Evolutionary conservation across 2,888 invertebrate genomes (phyloP).

Genomic region (Lithophane semibrunnea): DNA sequence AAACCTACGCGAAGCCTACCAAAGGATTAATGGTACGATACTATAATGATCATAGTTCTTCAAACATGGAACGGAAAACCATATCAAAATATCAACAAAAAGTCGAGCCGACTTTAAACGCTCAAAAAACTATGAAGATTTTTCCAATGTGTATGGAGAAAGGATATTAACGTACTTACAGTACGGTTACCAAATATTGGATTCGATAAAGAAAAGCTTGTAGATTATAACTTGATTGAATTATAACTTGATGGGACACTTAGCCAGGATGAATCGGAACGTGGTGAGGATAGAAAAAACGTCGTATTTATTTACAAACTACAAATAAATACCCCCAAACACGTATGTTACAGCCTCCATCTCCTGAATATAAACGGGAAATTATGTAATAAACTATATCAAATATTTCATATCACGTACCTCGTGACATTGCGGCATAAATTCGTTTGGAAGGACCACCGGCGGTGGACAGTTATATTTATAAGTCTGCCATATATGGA

Average conservation of each 20-base stretch:
- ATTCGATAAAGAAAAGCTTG: too few species aligned
- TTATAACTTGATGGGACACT: too few species aligned
- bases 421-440: conserved; percentile 42
- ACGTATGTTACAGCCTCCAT: background rate
- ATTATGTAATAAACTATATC: conserved; percentile 37
- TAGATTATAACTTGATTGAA: background rate
- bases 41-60: background rate
- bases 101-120: background rate
- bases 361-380: conserved; percentile 48
- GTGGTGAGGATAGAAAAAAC: background rate
- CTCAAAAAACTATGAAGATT: background rate
- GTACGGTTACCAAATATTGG: background rate
- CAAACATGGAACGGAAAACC: background rate
- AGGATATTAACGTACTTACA: too few species aligned
- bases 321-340: conserved; percentile 8
- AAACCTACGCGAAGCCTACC: background rate
- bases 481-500: conserved; percentile 20
- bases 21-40: too few species aligned
- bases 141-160: background rate
- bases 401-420: conserved; percentile 60
- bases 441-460: conserved; percentile 50
- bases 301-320: background rate
- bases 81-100: background rate
- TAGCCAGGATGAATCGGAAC: background rate
- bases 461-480: conserved; percentile 37